Base-by-base conservation (phyloP, 1,140 invertebrate species). In the Euwallacea similis region DNA sequence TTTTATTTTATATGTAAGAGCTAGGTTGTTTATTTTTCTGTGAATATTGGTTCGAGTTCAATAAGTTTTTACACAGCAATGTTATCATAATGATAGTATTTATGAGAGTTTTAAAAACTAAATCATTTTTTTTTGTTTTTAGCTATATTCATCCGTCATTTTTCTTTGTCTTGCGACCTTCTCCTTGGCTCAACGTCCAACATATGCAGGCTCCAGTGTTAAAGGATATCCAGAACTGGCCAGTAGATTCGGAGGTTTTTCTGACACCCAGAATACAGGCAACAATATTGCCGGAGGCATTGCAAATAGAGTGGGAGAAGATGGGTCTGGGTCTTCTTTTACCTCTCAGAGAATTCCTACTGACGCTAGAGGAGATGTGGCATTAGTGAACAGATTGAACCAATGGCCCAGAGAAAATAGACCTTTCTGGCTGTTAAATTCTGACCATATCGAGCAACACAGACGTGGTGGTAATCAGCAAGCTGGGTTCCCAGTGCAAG, bases 351-450 rank as follows among this genome's bases (percentile, higher is more conserved):
- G 44, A 50, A 75, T 73, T 84, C 85, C 0, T 4, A 62, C 64
- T 9, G 70, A 72, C 42, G 63, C 70, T 7, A 33, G 69, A 59
- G 85, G 85, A 6, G 84, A 87, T 41, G 73, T 74, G 15, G 78
- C 82, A 16, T 74, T 86, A 3, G 75, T 86, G 0, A 82, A 86
- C 58, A 77, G 83, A 42, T 77, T 87, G 2, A 79, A 85, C 13
- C 71, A 81, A 9, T 81, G 86, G 81, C 86, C 86, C 6, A 76
- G 79, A 0, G 86, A 87, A 6, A 82, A 84, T n/a, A 80, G 81
- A 72, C 87, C 87, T 0, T 87, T 87, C 72, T 87, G 86, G 86
- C 84, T 82, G 44, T 42, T 87, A 3, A 88, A 88, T 69, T 82
- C 83, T 78, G 78, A 80, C 42, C 79, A 83, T 2, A 86, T 87